These are phyloP conservation scores for Micromesistius poutassou DNA, from an alignment of 2,797 vertebrate genomes.

Conservation along the genomic window DNA sequence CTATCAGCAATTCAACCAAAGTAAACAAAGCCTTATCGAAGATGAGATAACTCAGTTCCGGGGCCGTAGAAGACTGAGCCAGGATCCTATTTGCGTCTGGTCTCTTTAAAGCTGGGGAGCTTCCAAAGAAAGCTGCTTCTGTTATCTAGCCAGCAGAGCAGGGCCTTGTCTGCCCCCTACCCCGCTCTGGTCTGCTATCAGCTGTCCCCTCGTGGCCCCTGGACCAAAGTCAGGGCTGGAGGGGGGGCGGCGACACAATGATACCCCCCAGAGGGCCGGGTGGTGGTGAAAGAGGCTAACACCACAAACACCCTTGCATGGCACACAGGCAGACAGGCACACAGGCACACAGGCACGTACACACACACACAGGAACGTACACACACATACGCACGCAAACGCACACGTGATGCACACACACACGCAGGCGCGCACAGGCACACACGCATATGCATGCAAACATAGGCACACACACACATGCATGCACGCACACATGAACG, in stretches of 20 bases:
- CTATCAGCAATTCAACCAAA: neutral
- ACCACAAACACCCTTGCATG: neutral
- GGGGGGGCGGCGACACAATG: constrained; percentile 43
- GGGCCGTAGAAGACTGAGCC: neutral
- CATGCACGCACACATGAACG: neutral
- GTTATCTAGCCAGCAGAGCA: constrained; percentile 54
- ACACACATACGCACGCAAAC: neutral
- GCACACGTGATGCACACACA: neutral
- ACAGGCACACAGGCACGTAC: neutral
- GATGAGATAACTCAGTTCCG: neutral
- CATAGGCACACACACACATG: neutral
- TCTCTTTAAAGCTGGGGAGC: constrained; percentile 35
- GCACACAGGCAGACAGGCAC: neutral
- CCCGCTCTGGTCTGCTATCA: constrained; percentile 55
- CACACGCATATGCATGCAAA: neutral
- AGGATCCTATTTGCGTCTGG: constrained; percentile 37
- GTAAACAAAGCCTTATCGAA: neutral
- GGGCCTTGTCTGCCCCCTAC: neutral
- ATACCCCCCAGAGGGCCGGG: constrained; percentile 29
- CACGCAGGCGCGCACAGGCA: neutral
- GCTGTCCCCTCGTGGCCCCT: constrained; percentile 35
- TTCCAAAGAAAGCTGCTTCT: constrained; percentile 39
- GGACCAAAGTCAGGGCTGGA: constrained; percentile 44
- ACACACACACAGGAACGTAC: neutral
- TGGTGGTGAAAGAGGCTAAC: neutral